Conservation (phyloP, 2,113 vertebrate species). For the Aramus guarauna region DNA sequence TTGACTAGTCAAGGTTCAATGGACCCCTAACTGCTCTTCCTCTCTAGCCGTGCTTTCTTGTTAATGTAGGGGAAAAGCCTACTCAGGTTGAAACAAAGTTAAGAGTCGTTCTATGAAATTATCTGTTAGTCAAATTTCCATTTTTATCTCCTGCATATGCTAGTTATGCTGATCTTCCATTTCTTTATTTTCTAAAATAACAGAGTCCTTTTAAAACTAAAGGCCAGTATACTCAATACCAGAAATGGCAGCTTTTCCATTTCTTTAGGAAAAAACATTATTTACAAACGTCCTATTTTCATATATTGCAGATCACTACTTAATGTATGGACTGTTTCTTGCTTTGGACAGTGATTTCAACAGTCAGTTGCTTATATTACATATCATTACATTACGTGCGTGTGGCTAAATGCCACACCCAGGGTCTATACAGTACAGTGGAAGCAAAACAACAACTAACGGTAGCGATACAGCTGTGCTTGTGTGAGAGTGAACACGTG, state of each 20-base stretch:
- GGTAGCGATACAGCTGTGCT: background rate
- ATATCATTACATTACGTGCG: rapidly evolving
- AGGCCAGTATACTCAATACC: background rate
- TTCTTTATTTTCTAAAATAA: background rate
- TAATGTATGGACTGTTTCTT: background rate
- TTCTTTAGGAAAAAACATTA: background rate
- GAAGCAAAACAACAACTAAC: background rate
- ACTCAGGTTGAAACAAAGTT: background rate
- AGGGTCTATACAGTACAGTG: rapidly evolving
- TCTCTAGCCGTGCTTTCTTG: background rate
- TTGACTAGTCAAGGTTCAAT: background rate
- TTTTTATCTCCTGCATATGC: background rate
- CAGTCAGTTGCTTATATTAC: too few species aligned
- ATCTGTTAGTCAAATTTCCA: background rate
- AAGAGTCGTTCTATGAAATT: background rate
- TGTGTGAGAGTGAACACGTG: background rate
- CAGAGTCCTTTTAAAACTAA: background rate
- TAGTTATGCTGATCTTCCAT: background rate
- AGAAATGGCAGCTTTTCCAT: background rate
- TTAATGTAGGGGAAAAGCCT: background rate
- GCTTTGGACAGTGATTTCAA: background rate
- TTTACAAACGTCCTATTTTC: background rate
- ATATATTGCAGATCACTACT: background rate
- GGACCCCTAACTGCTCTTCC: background rate
- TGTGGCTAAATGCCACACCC: background rate